Evolutionary conservation across 2,888 invertebrate genomes (phyloP), one percentile per base, ranked within the genome.

Genomic region (Ennomos quercinarius): DNA sequence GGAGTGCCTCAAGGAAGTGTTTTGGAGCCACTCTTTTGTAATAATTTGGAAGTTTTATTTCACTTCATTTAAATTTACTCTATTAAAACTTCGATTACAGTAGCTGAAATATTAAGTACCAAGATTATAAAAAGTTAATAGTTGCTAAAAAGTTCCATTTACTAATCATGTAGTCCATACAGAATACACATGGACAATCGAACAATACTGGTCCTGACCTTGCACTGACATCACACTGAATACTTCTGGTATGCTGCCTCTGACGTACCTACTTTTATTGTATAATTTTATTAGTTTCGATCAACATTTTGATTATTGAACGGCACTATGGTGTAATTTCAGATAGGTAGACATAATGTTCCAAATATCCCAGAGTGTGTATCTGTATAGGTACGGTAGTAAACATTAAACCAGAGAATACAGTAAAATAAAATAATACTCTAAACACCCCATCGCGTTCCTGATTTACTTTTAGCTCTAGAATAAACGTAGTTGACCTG

Each of bases 401-500:
- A 27, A 27, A 27, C 27, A 27, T 5, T 27, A 27, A 27, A 6
- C 27, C 6, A 27, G 27, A 1, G 27, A 27, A 27, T 27, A 6
- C 27, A 27, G 27, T 27, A 6, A 4, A 27, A 27, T 27, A 27
- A 27, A n/a, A n/a, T n/a, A n/a, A n/a, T n/a, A n/a, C n/a, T 27
- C 4, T 5, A 27, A n/a, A n/a, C n/a, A n/a, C n/a, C 6, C 17
- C 17, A 57, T 52, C 49, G 54, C 42, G 50, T 45, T 11, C 37
- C 8, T 45, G 47, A 40, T 43, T 59, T 27, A 27, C 27, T 27
- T 27, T 27, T 63, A 13, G 34, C 53, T 47, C 36, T 52, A 49
- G 50, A 39, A 50, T 71, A 72, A 71, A 71, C 66, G 71, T 54
- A 48, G 63, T 61, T 68, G 73, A 66, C 71, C 74, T 63, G 73